A percentile compares a stretch with the other conserved stretches of the same genome.
These are phyloP conservation scores for Leptinotarsa defecta DNA, from an alignment of 1,140 invertebrate species.

Conservation along the genomic window DNA sequence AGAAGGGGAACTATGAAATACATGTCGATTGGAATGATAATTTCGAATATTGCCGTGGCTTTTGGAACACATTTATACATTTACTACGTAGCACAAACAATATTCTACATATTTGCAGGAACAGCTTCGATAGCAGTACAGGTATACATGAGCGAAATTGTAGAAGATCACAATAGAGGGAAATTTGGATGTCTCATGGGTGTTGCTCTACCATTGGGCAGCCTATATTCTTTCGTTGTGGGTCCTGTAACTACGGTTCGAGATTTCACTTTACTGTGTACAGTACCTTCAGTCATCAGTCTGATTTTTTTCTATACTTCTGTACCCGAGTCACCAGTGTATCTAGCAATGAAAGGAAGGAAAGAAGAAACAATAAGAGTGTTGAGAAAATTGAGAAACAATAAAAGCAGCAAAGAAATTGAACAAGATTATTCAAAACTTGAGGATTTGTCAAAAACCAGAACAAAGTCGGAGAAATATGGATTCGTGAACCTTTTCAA, in stretches of 20 bases:
- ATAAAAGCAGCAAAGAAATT: slow-evolving; percentile 60
- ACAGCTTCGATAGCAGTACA: slow-evolving; percentile 58
- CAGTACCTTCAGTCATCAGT: slow-evolving; percentile 66
- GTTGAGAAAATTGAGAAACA: slow-evolving; percentile 69
- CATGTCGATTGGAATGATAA: slow-evolving; percentile 53
- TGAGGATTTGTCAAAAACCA: slow-evolving; percentile 57
- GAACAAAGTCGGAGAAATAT: slow-evolving; percentile 60
- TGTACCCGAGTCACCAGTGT: slow-evolving; percentile 84
- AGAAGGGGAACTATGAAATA: slow-evolving; percentile 57
- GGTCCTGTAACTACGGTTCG: slow-evolving; percentile 66
- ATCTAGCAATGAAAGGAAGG: slow-evolving; percentile 63
- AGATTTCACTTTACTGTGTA: slow-evolving; percentile 67
- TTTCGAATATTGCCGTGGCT: slow-evolving; percentile 54
- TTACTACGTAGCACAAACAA: slow-evolving; percentile 54
- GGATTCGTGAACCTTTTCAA: slow-evolving; percentile 64
- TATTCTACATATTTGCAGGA: slow-evolving; percentile 57
- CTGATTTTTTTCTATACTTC: slow-evolving; percentile 68
- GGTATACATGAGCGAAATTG: slow-evolving; percentile 60
- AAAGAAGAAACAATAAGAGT: slow-evolving; percentile 65
- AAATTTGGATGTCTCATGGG: slow-evolving; percentile 64
- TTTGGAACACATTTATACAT: slow-evolving; percentile 51
- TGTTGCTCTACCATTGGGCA: slow-evolving; percentile 55
- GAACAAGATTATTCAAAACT: slow-evolving; percentile 65
- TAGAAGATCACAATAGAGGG: slow-evolving; percentile 52
- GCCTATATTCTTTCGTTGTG: slow-evolving; percentile 59